These are phyloP conservation scores for Xanthorhoe designata DNA, from an alignment of 2,888 invertebrate species.

Conservation along the genomic window DNA sequence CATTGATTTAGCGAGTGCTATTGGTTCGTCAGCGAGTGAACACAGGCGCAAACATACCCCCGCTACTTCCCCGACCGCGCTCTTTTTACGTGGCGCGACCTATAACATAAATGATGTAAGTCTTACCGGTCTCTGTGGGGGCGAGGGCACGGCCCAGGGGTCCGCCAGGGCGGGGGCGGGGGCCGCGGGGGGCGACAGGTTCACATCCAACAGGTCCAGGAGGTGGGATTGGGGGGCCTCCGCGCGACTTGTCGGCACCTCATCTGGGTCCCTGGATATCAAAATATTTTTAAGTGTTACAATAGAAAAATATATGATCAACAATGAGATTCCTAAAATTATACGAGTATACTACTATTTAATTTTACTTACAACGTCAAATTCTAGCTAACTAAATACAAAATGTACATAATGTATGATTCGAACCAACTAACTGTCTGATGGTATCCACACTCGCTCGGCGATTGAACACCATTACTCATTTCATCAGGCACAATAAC, in stretches of 20 bases:
- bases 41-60: no score
- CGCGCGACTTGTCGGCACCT: constrained; percentile 29
- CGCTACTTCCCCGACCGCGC: no score
- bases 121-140: background rate
- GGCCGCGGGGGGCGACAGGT: constrained; percentile 84
- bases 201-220: constrained; percentile 93
- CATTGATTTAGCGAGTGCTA: no score
- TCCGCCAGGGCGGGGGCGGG: constrained; percentile 75
- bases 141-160: constrained; percentile 88
- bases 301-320: no score
- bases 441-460: constrained; percentile 45
- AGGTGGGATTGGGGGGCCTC: constrained; percentile 87
- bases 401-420: constrained; percentile 3
- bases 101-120: background rate
- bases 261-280: constrained; percentile 26
- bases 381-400: background rate
- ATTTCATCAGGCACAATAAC: background rate
- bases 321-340: no score
- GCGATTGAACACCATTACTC: background rate
- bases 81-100: no score
- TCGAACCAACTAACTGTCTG: constrained; percentile 61
- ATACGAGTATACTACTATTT: no score
- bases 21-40: no score
- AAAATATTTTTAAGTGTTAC: background rate
- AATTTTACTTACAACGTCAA: background rate